Evolutionary conservation across 1,140 invertebrate genomes (phyloP), one percentile per base, ranked within the genome.

Genomic region (Pachyrhynchus sulphureomaculatus): DNA sequence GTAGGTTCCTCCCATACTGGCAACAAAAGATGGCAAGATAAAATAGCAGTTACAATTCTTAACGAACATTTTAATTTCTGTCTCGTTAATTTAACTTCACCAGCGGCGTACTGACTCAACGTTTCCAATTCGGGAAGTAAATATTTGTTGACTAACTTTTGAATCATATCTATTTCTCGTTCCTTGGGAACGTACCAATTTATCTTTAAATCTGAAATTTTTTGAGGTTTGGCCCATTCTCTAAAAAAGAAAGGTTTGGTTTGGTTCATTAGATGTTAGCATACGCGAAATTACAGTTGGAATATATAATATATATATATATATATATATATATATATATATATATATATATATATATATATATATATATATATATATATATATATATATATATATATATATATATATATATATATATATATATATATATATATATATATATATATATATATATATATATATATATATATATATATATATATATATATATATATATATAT

Each of bases 171-270:
- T 0, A 89, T 80, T 75, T 95, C 92, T 52, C 86, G 82, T 17
- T 82, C 74, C 17, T 77, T 81, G 0, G 93, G 92, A 13, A 86
- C 76, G 71, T 92, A 90, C 90, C 90, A 96, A 34, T 88, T 77
- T 1, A 93, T 78, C 5, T 86, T 80, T 9, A 91, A 75, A 2
- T 86, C 79, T 21, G 88, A 76, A 3, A 89, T 69, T 66, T 90
- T 77, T 9, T 84, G 82, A 0, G 86, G 78, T 56, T 84, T 80
- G 0, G 90, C 93, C 95, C 94, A 97, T 62, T 94, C 86, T 8
- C 87, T 86, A 52, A 33, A 66, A n/a, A 54, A 68, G 62, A 64
- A 56, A 68, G n/a, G n/a, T n/a, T n/a, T n/a, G n/a, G n/a, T n/a
- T n/a, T n/a, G n/a, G n/a, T n/a, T n/a, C n/a, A n/a, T n/a, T n/a